Percentiles rank a stretch among this genome's conserved stretches.
Evolutionary conservation across 2,113 vertebrate genomes (phyloP).

Genomic region (Danionella cerebrum): DNA sequence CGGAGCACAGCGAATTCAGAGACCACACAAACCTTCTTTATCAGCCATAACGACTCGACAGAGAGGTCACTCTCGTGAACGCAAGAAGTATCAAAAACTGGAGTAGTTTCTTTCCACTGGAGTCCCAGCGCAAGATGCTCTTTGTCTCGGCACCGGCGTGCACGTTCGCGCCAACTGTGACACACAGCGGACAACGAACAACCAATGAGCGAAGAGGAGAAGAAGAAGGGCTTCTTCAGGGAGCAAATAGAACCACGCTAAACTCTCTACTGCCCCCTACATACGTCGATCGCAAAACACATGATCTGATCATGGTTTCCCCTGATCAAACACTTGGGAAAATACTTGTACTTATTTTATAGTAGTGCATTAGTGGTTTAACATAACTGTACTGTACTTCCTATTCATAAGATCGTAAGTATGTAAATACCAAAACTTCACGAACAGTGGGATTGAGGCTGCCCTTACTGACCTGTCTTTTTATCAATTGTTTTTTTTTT

Average conservation of each 20-base stretch:
- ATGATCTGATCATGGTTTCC: no score
- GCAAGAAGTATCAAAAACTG: neutral
- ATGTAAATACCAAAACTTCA: no score
- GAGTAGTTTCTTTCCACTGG: neutral
- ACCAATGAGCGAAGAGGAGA: slow-evolving; percentile 35
- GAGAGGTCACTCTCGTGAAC: neutral
- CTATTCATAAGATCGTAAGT: no score
- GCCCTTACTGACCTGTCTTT: no score
- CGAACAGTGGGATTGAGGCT: no score
- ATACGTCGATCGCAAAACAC: no score
- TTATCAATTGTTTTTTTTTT: no score
- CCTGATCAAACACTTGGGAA: no score
- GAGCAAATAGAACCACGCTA: neutral
- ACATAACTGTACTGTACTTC: no score
- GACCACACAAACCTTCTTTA: slow-evolving; percentile 75
- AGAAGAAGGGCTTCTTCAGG: slow-evolving; percentile 3
- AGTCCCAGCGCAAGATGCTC: slow-evolving; percentile 27
- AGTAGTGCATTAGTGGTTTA: no score
- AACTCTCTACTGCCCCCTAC: neutral
- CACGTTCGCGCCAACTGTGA: slow-evolving; percentile 49
- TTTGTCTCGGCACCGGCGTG: slow-evolving; percentile 44
- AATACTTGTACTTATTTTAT: no score
- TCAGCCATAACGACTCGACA: slow-evolving; percentile 72
- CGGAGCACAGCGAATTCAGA: neutral
- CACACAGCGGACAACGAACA: slow-evolving; percentile 12